These are phyloP conservation scores for Apodemia zela DNA, from an alignment of 2,888 invertebrate species.

Conservation along the genomic window DNA sequence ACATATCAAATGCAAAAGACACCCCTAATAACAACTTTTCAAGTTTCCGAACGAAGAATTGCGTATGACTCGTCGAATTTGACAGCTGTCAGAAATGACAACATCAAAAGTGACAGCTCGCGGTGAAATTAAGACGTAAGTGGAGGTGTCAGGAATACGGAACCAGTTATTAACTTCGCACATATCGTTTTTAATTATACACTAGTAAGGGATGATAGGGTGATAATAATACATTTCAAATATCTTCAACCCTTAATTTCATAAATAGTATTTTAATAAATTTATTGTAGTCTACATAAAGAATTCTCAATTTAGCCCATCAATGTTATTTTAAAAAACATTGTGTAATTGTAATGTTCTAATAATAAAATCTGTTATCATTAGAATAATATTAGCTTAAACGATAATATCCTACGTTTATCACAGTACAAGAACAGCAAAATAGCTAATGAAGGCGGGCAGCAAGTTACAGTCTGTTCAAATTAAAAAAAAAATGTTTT, in stretches of 20 bases:
- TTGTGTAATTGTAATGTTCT: no score
- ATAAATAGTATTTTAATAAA: background rate
- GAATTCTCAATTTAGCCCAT: background rate
- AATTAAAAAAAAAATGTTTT: no score
- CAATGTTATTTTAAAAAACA: no score
- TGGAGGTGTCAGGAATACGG: constrained; percentile 54
- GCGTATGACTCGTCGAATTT: constrained; percentile 57
- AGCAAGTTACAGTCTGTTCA: no score
- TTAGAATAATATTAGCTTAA: no score
- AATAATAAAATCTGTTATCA: no score
- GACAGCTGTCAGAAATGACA: constrained; percentile 43
- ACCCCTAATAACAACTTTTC: constrained; percentile 65
- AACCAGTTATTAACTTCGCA: constrained; percentile 67
- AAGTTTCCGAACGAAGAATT: constrained; percentile 45
- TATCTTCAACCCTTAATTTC: constrained; percentile 4
- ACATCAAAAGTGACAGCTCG: constrained; percentile 56
- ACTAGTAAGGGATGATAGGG: constrained; percentile 37
- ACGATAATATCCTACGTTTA: no score
- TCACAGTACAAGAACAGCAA: no score
- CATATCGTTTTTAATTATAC: constrained; percentile 67
- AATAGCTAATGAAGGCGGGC: no score
- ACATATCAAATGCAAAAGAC: constrained; percentile 57
- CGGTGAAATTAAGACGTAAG: constrained; percentile 55
- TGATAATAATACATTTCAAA: constrained; percentile 17
- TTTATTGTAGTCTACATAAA: background rate